Base-by-base conservation (phyloP, 1,140 invertebrate species). In the Microplitis demolitor region DNA sequence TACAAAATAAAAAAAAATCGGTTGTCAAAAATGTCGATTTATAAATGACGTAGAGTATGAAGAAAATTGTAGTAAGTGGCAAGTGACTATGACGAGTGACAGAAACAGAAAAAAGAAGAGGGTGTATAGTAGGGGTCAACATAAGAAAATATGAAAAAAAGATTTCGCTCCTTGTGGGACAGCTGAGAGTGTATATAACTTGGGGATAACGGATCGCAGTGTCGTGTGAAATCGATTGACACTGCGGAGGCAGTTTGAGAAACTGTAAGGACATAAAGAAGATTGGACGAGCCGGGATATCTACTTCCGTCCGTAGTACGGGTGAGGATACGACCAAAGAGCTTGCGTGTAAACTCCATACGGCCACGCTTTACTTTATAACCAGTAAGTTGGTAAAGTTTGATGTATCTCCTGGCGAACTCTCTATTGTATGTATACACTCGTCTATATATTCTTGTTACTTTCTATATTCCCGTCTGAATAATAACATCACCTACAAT, bases 191-290 rank as follows among this genome's bases (percentile, higher is more conserved):
- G 66, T 73, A 74, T 76, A 63, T 45, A 72, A 61, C 56, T 54
- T 39, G 63, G 66, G 72, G 74, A 74, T 73, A 76, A 78, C 74
- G 72, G 72, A 75, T 76, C 75, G 75, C 56, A 71, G 73, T 75
- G 72, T 69, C 71, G 73, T 66, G 73, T 73, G 56, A 72, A 71
- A 80, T 82, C 79, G 80, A 83, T 81, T 81, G 78, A 83, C 79
- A 78, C 69, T 77, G 73, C 54, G 73, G 72, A 81, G 64, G 77
- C 76, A 78, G 79, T 81, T 80, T 63, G 75, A 76, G 79, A 79
- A 83, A 82, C 77, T 79, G 67, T 73, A 35, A 75, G 76, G 74
- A 76, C 77, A 82, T 83, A 82, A 83, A 83, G 77, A 76, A 82
- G 79, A 83, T 83, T 83, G 81, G 79, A 82, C 78, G 80, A 78